Conservation (phyloP, 2,888 invertebrate genomes). For the Pyrgus malvae region DNA sequence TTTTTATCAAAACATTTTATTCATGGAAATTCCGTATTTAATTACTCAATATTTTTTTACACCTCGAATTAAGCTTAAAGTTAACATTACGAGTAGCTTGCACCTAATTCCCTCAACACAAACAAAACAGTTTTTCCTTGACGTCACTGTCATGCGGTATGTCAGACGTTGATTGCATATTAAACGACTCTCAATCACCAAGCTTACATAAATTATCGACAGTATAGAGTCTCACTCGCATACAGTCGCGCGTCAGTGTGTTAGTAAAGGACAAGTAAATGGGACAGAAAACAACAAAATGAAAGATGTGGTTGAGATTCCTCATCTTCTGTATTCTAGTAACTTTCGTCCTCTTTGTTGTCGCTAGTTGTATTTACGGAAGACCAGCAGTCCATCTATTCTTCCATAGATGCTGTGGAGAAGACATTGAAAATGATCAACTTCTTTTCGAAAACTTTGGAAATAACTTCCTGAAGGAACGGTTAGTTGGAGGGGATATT, state of each 20-base stretch:
- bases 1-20: too few relatives aligned
- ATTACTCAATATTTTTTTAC: too few relatives aligned
- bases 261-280: background rate
- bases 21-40: too few relatives aligned
- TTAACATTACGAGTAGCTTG: background rate
- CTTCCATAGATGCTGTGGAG: slow-evolving; percentile 62
- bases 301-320: slow-evolving; percentile 66
- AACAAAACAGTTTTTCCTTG: background rate
- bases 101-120: background rate
- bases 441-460: slow-evolving; percentile 63
- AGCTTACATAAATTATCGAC: too few relatives aligned
- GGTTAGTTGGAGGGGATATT: slow-evolving; percentile 51
- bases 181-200: slow-evolving; percentile 34
- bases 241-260: background rate
- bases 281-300: background rate
- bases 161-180: slow-evolving; percentile 42
- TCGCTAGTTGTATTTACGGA: slow-evolving; percentile 61
- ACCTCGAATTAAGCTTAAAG: background rate
- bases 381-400: slow-evolving; percentile 60
- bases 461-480: slow-evolving; percentile 60
- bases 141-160: slow-evolving; percentile 36
- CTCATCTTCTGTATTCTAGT: slow-evolving; percentile 65
- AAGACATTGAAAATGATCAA: slow-evolving; percentile 67
- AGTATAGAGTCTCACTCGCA: background rate
- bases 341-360: slow-evolving; percentile 57